Base-by-base conservation (phyloP, 2,797 vertebrate species). In the Parambassis ranga region DNA sequence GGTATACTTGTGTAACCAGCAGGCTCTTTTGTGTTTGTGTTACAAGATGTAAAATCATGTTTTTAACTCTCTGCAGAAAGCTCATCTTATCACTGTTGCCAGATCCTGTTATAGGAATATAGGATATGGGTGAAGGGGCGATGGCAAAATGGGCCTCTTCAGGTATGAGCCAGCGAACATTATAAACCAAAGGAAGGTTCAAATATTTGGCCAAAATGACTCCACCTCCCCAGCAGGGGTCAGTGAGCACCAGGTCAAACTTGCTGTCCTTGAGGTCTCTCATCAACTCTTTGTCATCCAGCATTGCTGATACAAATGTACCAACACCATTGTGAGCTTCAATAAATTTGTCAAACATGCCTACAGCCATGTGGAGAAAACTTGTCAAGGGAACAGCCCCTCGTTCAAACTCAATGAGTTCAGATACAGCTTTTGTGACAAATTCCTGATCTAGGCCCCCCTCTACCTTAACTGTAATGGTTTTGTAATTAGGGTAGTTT, bases 51-150 rank as follows among this genome's bases (percentile, higher is more conserved):
- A 65, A 0, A 13, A 68, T 0, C 2, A 71, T 1, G 0, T 81
- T 85, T 30, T 64, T 66, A 31, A 81, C 68, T 52, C 80, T 77
- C 49, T 85, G 62, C 18, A 71, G n/a, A 38, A 85, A 81, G 6
- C 19, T 56, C 71, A 85, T 83, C 20, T 64, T 69, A 26, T 81
- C 69, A 18, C 56, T 69, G 39, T 43, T 0, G n/a, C 59, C 65
- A 24, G 62, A 39, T 39, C 68, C 68, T 19, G 65, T 76, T 2
- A 76, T 44, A 10, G 82, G 83, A 51, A 85, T 66, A 43, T 79
- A 81, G 9, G 80, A 85, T 1, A 82, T 0, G 6, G 83, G 83
- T 3, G 83, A 81, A 30, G 79, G 79, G 14, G 83, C 79, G n/a
- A 85, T 23, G 4, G 51, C 20, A n/a, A 81, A 5, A 38, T 85